Base-by-base conservation (phyloP, 2,888 invertebrate species). In the Autographa gamma region DNA sequence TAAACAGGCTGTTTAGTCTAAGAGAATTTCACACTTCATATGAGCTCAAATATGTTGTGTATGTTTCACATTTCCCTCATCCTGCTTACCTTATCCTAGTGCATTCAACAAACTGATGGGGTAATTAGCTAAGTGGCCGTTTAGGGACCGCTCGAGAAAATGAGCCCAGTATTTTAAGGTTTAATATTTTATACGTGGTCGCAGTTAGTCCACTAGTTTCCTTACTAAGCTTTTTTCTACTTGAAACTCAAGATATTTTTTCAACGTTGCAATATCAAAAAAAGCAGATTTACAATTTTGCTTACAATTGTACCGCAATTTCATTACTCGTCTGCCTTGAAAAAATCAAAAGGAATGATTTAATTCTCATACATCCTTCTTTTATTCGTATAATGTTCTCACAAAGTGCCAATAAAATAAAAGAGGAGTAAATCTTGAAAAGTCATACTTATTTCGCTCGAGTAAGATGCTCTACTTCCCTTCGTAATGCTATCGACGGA, bases 51-150 rank as follows among this genome's bases (percentile, higher is more conserved):
- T n/a, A n/a, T n/a, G n/a, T n/a, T n/a, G 19, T 56, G 56, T 31
- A 31, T 43, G 43, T 60, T 38, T 60, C 19, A 14, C 2, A n/a
- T n/a, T 38, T 56, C 38, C 58, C 25, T 61, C 66, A 66, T 69
- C 31, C 18, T 54, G 43, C 61, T 61, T 31, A 25, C 19, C 60
- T 60, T 31, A 63, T 63, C 60, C 69, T 43, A 38, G 14, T 38
- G 41, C 19, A 69, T 43, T 66, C 69, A 25, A 48, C 56, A n/a
- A 70, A 75, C 61, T 76, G 79, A 76, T 69, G 58, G 58, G 56
- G 60, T 69, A 71, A 76, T 80, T 80, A 79, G 52, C 73, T 69
- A 68, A 80, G 73, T 80, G 73, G 66, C 59, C 71, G 56, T 48
- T 66, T 38, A 66, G 61, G 63, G 69, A 61, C 25, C 34, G 48